Conservation (phyloP, 2,888 invertebrate species). For the Ochropleura plecta region DNA sequence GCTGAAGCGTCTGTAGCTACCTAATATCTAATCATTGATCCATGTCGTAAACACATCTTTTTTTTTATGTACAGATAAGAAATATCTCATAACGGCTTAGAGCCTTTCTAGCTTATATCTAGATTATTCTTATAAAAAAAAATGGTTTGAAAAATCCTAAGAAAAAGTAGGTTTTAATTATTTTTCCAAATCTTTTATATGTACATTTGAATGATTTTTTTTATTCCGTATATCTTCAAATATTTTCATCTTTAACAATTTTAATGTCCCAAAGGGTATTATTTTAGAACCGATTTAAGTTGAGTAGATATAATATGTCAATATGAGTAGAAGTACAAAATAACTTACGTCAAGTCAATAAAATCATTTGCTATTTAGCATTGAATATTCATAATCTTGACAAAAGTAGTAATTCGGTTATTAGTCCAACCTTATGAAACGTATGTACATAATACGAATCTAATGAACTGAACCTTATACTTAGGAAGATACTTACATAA, state of each 20-base stretch:
- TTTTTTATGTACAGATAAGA: conserved; percentile 8
- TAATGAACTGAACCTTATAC: neutral
- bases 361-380: neutral
- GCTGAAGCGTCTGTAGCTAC: conserved; percentile 12
- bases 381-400: neutral
- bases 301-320: neutral
- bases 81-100: conserved; percentile 10
- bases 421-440: neutral
- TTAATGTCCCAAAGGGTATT: neutral
- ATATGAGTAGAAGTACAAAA: neutral
- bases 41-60: neutral
- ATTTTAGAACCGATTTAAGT: neutral
- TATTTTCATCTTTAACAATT: neutral
- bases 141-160: neutral
- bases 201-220: neutral
- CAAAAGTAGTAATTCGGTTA: neutral
- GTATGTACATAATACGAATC: neutral
- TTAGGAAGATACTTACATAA: neutral
- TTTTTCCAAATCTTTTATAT: conserved; percentile 1
- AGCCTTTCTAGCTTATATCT: conserved; percentile 6
- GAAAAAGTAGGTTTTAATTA: too few species aligned
- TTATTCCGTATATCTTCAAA: neutral
- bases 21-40: conserved; percentile 11
- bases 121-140: conserved; percentile 4
- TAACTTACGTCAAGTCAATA: neutral